A percentile compares a stretch with the other conserved stretches of the same genome.
Conservation (phyloP, 2,888 invertebrate genomes). For the Isoperla grammatica region DNA sequence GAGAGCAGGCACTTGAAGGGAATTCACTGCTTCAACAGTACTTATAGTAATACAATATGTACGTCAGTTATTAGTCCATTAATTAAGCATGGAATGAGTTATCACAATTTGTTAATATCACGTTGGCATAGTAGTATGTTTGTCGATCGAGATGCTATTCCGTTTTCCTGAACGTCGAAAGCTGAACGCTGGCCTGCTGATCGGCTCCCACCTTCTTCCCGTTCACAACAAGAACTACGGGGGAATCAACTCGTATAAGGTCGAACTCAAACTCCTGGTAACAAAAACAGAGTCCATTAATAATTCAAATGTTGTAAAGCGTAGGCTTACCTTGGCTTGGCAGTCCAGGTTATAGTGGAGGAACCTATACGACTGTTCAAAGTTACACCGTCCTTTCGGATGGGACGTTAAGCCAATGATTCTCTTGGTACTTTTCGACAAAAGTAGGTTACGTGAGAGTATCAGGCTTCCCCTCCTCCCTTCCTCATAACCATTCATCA, state of each 20-base stretch:
- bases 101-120: conserved; percentile 18
- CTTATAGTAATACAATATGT: neutral
- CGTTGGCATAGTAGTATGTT: conserved; percentile 6
- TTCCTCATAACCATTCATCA: too few species aligned
- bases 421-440: too few species aligned
- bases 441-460: too few species aligned
- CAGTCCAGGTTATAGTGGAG: too few species aligned
- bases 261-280: conserved; percentile 66
- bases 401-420: too few species aligned
- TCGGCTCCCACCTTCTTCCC: conserved; percentile 63
- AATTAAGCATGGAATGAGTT: conserved; percentile 16
- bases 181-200: conserved; percentile 59
- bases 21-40: neutral
- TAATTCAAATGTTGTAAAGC: conserved; percentile 12
- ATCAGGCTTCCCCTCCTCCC: too few species aligned
- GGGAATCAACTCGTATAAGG: conserved; percentile 73
- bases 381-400: too few species aligned
- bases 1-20: neutral
- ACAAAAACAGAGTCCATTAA: conserved; percentile 28
- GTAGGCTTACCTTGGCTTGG: neutral
- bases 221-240: conserved; percentile 67
- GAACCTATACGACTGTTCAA: too few species aligned
- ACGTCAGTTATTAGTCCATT: too few species aligned
- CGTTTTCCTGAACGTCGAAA: conserved; percentile 60
- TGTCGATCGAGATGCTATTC: conserved; percentile 36